Evolutionary conservation across 2,113 vertebrate species (phyloP), one percentile per base, ranked within the genome.

Genomic region (Tetrax tetrax): DNA sequence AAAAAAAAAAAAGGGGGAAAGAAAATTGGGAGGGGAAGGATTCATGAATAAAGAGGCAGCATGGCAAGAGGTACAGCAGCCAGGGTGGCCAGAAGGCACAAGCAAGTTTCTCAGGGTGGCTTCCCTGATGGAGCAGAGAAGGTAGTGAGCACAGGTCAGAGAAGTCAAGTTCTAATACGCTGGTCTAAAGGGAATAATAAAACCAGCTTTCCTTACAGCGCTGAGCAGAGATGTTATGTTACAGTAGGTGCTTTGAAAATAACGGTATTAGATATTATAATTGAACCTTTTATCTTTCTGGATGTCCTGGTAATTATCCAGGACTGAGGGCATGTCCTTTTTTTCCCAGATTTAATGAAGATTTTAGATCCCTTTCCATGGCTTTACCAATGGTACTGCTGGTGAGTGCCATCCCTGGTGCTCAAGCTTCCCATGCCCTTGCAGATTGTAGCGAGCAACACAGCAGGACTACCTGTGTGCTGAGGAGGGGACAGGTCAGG

Each of bases 31-130:
- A 95, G 78, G 20, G 13, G 43, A 92, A 95, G 12, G 54, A 85
- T 95, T 96, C 20, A 85, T 89, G 89, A 89, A 95, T 91, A 95
- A 91, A 86, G 45, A 91, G 38, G 45, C 53, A 92, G 23, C 12
- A 54, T 43, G 57, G 57, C 28, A 87, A 82, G 61, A 72, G 50
- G 77, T 54, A 37, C 12, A 72, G 61, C 59, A 56, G 89, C 50
- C 54, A 37, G 31, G 47, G 48, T 47, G 70, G n/a, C 69, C 77
- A 71, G 61, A 38, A 81, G 65, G 59, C 72, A 87, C 2, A 9
- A 72, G 12, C 0, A 0, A 38, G 10, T 65, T 82, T 76, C 65
- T 91, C 53, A 74, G 69, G 14, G 35, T 90, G 56, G 7, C 15
- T 82, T 71, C 22, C 47, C 57, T 76, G 74, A 18, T 0, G 2